These are phyloP conservation scores for Oryctolagus cuniculus DNA, from an alignment of 2,113 vertebrate genomes.

Conservation along the genomic window mOryCun1.1 NC_091432.1:101673501-101674000, in stretches of 20 bases:
- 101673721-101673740: constrained; percentile 21
- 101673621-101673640: background rate
- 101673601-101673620: constrained; percentile 11
- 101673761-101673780: background rate
- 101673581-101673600: background rate
- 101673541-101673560: background rate
- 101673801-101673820: background rate
- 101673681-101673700: background rate
- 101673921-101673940: background rate
- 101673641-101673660: background rate
- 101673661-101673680: constrained; percentile 46
- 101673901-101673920: background rate
- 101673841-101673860: constrained; percentile 35
- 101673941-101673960: background rate
- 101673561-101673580: constrained; percentile 20
- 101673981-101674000: background rate
- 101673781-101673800: background rate
- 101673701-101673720: background rate
- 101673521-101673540: constrained; percentile 36
- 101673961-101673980: background rate
- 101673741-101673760: constrained; percentile 22
- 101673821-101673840: background rate
- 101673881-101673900: background rate
- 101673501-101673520: constrained; percentile 65
- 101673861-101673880: background rate